phyloP scores from a whole-genome alignment of 2,113 vertebrate species.

The Formicarius rufipectus region DNA sequence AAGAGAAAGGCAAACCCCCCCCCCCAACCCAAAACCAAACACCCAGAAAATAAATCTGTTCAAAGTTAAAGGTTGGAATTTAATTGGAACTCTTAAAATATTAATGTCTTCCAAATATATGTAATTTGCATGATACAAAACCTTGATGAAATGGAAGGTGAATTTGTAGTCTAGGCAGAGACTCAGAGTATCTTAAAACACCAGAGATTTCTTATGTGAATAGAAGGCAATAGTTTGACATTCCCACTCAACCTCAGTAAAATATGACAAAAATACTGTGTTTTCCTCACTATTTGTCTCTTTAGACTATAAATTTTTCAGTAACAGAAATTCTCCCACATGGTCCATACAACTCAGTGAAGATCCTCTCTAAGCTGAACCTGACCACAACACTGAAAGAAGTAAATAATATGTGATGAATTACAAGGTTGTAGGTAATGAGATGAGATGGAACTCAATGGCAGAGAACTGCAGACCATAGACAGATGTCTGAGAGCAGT shows the following conservation, averaged over 20 bases:
- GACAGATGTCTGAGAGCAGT: neutral
- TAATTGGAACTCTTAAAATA: neutral
- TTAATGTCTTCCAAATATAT: neutral
- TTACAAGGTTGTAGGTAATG: neutral
- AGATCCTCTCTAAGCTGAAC: neutral
- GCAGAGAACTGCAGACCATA: neutral
- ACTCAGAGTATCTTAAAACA: neutral
- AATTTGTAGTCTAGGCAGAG: neutral
- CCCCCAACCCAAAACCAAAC: rapidly evolving
- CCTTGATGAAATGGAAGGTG: slow-evolving; percentile 30
- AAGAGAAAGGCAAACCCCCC: too few species aligned
- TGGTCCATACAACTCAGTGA: neutral
- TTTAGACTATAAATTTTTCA: neutral
- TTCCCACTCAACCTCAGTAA: neutral
- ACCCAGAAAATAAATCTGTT: neutral
- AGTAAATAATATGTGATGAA: neutral
- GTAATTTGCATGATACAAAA: slow-evolving; percentile 23
- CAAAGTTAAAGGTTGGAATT: neutral
- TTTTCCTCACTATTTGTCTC: neutral
- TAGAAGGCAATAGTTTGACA: neutral
- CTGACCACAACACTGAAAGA: neutral
- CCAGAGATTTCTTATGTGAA: neutral
- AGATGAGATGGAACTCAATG: neutral
- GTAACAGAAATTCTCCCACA: neutral
- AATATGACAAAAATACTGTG: slow-evolving; percentile 1